Base-by-base conservation (phyloP, 1,140 invertebrate species). In the Penaeus japonicus region DNA sequence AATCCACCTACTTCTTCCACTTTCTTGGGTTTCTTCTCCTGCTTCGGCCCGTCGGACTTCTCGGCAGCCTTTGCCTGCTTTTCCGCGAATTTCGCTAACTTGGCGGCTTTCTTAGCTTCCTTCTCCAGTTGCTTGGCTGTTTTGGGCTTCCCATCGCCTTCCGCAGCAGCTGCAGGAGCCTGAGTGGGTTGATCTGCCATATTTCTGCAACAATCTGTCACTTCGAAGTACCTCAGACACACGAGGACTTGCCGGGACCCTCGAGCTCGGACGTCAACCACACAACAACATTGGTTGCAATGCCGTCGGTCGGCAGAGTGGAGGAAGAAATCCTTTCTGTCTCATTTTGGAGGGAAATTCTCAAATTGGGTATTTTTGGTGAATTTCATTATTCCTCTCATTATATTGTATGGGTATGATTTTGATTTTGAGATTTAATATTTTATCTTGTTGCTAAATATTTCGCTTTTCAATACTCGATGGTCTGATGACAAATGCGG, bases 71-170 rank as follows among this genome's bases (percentile, higher is more conserved):
- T 96, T 92, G 92, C 96, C 92, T 97, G 94, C 92, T 98, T 98
- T 84, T 97, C 96, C 92, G 97, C 96, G 70, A 98, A 96, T 93
- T 98, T 99, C 90, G 97, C 97, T 87, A 98, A 93, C 92, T 98
- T 98, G 0, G 96, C 97, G 59, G 95, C 94, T 78, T 91, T 91
- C 89, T 97, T 96, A 0, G 96, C 96, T 93, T 98, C 97, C 92
- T 98, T 98, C 92, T 97, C 96, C 57, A 97, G 92, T 92, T 98
- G 97, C 92, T 98, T 98, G 0, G 96, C 96, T 24, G 96, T 96
- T 93, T 97, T 97, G 79, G 90, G 89, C 35, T 83, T 85, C 2
- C 89, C 91, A 18, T 75, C 57, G 24, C 81, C 90, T 84, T 84
- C 80, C n/a, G 65, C 47, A 47, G 24, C 85, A 84, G 30, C 47